Evolutionary conservation across 92 coral and sea anemone species (phyloP), one percentile per base, ranked within the genome.

Genomic region (Parazoanthus swiftii): DNA sequence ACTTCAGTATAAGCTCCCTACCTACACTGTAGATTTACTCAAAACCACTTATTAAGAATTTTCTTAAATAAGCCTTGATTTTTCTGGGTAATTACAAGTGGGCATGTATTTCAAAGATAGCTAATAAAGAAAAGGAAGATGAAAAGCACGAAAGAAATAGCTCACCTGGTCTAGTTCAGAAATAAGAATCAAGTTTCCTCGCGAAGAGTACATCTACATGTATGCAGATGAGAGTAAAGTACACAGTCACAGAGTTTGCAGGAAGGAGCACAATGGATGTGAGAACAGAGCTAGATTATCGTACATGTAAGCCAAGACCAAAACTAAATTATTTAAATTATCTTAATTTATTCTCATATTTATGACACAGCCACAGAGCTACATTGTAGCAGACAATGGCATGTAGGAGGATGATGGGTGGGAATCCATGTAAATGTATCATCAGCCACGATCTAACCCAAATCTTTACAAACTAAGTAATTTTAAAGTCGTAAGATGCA

Each of bases 91-190:
- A 1, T 2, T 11, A 14, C 18, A 14, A 54, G 3, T 54, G 13
- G 16, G 23, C 10, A 26, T 8, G 46, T 35, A 14, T 36, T 74
- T 74, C 37, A 23, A 37, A 74, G 79, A 14, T 15, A 38, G 43
- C 44, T 37, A 37, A 14, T 43, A 43, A 5, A 11, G 3, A 35
- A 36, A 39, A 29, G 48, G 56, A 33, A 38, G 59, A n/a, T 21
- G 33, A 20, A 71, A 10, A 48, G 11, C 42, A 42, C 23, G 13
- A 29, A 10, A 80, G 29, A 42, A 80, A 80, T 18, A 91, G 51
- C 97, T 94, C 94, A 94, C 97, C 97, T 94, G 90, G 76, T 94
- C 97, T 89, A 94, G 86, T 86, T 94, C 97, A 92, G 90, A 89
- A 79, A 92, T 89, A 79, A 94, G 92, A 94, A 94, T 88, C 93